Evolutionary conservation across 2,888 invertebrate genomes (phyloP).

Genomic region (Lochmaea crataegi): DNA sequence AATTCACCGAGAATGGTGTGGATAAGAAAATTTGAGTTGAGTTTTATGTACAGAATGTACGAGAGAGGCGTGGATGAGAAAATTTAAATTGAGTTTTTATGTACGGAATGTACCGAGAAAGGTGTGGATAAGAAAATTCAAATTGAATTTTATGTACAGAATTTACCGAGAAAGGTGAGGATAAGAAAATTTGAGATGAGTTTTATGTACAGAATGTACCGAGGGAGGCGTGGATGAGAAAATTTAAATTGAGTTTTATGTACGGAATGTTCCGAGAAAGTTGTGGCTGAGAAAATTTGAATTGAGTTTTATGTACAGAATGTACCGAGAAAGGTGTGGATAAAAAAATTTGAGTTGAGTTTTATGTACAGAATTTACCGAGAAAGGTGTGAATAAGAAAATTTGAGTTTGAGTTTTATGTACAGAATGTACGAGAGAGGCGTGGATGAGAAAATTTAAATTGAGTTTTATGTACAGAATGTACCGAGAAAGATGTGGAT

Average conservation of each 20-base stretch:
- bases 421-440: too few species aligned
- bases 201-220: too few species aligned
- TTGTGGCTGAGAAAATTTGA: too few species aligned
- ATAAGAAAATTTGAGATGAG: background rate
- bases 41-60: too few species aligned
- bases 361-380: too few species aligned
- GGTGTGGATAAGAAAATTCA: too few species aligned
- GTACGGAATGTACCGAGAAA: too few species aligned
- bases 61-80: background rate
- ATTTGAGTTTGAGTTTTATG: slow-evolving; percentile 6
- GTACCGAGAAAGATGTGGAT: too few species aligned
- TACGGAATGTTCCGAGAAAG: too few species aligned
- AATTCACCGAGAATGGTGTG: background rate
- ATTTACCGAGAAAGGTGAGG: background rate
- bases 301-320: slow-evolving; percentile 5
- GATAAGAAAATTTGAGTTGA: background rate
- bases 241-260: background rate
- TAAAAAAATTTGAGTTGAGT: background rate
- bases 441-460: background rate
- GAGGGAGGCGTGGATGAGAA: background rate
- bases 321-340: background rate
- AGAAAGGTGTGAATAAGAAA: too few species aligned
- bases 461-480: too few species aligned
- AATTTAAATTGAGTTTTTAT: background rate
- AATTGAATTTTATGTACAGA: slow-evolving; percentile 1